These are phyloP conservation scores for Dromiciops gliroides DNA, from an alignment of 2,113 vertebrate species.

Conservation along the genomic window DNA sequence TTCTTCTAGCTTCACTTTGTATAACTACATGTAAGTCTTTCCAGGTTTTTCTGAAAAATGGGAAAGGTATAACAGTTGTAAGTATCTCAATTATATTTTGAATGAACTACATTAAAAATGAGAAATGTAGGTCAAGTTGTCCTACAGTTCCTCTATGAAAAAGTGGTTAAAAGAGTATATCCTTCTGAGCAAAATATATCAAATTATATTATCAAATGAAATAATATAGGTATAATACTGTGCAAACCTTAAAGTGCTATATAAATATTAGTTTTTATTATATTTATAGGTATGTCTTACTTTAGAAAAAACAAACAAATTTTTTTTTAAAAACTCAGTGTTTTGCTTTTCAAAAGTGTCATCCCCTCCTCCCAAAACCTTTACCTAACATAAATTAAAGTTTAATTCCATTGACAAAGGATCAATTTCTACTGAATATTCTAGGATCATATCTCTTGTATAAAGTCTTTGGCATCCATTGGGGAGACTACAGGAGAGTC, in stretches of 20 bases:
- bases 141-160: neutral
- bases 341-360: neutral
- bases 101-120: neutral
- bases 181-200: neutral
- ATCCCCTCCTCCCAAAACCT: too few relatives aligned
- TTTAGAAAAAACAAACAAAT: neutral
- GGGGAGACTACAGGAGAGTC: too few relatives aligned
- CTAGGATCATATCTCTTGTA: too few relatives aligned
- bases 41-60: neutral
- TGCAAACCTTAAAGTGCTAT: neutral
- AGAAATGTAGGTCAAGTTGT: neutral
- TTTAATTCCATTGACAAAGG: too few relatives aligned
- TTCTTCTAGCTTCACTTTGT: neutral
- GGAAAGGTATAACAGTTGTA: neutral
- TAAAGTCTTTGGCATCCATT: too few relatives aligned
- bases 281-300: neutral
- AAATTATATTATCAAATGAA: neutral
- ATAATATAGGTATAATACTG: neutral
- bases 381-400: too few relatives aligned
- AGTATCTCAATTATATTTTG: neutral
- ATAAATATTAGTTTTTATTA: too few relatives aligned
- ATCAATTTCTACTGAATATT: too few relatives aligned
- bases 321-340: too few relatives aligned
- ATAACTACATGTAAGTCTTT: neutral
- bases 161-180: neutral